These are phyloP conservation scores for Branchipolynoe longqiensis DNA, from an alignment of 2,888 invertebrate species.

Conservation along the genomic window DNA sequence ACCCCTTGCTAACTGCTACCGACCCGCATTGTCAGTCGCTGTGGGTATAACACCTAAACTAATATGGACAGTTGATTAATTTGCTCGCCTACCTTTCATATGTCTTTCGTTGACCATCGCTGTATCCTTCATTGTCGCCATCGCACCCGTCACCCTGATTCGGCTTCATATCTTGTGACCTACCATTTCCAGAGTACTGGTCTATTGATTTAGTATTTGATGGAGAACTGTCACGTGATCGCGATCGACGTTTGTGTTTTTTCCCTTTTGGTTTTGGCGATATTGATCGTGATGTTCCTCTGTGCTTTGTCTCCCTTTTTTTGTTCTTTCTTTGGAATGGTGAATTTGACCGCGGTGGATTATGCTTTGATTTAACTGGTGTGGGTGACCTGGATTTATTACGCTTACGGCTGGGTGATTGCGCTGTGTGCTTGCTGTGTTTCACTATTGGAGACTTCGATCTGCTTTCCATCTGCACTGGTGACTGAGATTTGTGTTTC, in stretches of 20 bases:
- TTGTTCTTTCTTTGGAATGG: not conserved
- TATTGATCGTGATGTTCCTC: constrained; percentile 22
- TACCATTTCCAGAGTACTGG: not conserved
- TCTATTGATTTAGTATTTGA: not conserved
- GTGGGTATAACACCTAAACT: too few species aligned
- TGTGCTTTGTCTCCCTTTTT: not conserved
- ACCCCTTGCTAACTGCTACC: too few species aligned
- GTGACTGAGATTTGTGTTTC: not conserved
- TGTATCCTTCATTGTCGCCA: not conserved
- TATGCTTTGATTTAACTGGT: not conserved
- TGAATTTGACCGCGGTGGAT: not conserved
- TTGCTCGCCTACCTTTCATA: not conserved
- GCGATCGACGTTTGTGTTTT: not conserved
- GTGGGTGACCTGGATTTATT: not conserved
- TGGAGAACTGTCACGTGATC: not conserved
- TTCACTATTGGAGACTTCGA: constrained; percentile 1
- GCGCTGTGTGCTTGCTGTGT: not conserved
- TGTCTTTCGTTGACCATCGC: not conserved
- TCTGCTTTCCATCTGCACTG: not conserved
- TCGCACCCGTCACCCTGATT: too few species aligned
- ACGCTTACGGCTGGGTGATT: not conserved
- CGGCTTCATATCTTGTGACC: not conserved
- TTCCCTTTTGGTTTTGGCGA: constrained; percentile 29
- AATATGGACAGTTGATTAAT: too few species aligned
- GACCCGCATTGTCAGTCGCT: too few species aligned